Conservation (phyloP, 2,888 invertebrate genomes). For the Sphaeridia pumilis region DNA sequence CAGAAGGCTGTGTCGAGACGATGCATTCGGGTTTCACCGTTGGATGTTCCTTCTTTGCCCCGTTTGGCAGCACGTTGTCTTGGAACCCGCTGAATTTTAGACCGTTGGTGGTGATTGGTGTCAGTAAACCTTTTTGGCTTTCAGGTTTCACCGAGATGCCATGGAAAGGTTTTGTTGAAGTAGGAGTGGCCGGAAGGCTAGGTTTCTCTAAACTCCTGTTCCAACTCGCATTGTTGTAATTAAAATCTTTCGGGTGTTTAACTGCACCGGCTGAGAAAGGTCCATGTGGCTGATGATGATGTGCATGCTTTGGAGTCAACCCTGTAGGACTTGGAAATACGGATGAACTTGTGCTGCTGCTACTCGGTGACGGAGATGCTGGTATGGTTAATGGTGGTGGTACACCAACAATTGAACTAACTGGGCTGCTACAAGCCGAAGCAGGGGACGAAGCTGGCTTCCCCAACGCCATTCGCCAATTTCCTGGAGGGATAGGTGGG, state of each 20-base stretch:
- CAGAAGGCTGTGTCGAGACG: too few relatives aligned
- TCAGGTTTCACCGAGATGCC: too few relatives aligned
- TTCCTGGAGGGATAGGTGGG: constrained; percentile 17
- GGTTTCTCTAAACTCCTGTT: too few relatives aligned
- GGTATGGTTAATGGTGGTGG: constrained; percentile 21
- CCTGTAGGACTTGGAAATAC: constrained; percentile 13
- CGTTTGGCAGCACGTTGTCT: too few relatives aligned
- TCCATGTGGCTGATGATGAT: background rate
- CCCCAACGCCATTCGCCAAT: constrained; percentile 27
- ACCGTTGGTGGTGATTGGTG: too few relatives aligned
- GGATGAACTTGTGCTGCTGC: constrained; percentile 8
- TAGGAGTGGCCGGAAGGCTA: too few relatives aligned
- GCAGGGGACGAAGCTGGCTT: constrained; percentile 26
- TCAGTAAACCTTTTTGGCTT: too few relatives aligned
- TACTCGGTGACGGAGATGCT: constrained; percentile 15
- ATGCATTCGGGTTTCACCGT: too few relatives aligned
- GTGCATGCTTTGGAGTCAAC: constrained; percentile 7
- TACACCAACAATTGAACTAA: constrained; percentile 14
- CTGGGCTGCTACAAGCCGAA: constrained; percentile 17
- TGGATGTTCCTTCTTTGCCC: too few relatives aligned
- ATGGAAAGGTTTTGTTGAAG: background rate
- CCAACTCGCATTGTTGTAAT: too few relatives aligned
- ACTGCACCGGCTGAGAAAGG: background rate
- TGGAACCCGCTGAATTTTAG: too few relatives aligned
- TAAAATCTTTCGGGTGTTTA: background rate